Conservation (phyloP, 2,113 vertebrate genomes). For the Ameiurus melas region DNA sequence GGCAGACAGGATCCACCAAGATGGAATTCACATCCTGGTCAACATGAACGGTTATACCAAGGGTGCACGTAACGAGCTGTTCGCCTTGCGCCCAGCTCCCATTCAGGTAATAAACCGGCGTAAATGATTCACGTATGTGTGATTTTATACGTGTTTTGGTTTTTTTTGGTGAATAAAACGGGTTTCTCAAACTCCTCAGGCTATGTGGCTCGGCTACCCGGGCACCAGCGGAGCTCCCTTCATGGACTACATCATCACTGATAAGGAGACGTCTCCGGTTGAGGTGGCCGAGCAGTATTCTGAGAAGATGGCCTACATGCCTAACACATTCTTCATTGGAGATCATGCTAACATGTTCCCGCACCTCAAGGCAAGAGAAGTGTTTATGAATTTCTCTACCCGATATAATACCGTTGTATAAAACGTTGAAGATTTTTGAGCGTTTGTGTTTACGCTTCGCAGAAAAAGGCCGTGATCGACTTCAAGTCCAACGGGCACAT, state of each 20-base stretch:
- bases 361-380: slow-evolving; percentile 87
- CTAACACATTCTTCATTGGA: slow-evolving; percentile 96
- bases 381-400: background rate
- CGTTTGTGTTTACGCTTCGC: slow-evolving; percentile 42
- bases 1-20: slow-evolving; percentile 96
- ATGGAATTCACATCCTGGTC: slow-evolving; percentile 93
- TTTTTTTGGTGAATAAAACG: background rate
- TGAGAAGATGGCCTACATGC: slow-evolving; percentile 98
- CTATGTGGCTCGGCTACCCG: slow-evolving; percentile 98
- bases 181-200: slow-evolving; percentile 63
- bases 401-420: background rate
- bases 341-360: slow-evolving; percentile 99
- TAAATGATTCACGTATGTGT: background rate
- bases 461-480: slow-evolving; percentile 99
- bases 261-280: slow-evolving; percentile 93
- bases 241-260: slow-evolving; percentile 97
- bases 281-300: slow-evolving; percentile 97
- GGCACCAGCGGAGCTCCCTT: slow-evolving; percentile 96
- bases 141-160: background rate
- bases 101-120: slow-evolving; percentile 79
- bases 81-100: slow-evolving; percentile 92
- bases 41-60: slow-evolving; percentile 99
- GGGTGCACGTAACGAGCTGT: slow-evolving; percentile 94
- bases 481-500: slow-evolving; percentile 99
- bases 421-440: background rate